These are phyloP conservation scores for Cinclus cinclus DNA, from an alignment of 2,113 vertebrate species.

Conservation along the genomic window DNA sequence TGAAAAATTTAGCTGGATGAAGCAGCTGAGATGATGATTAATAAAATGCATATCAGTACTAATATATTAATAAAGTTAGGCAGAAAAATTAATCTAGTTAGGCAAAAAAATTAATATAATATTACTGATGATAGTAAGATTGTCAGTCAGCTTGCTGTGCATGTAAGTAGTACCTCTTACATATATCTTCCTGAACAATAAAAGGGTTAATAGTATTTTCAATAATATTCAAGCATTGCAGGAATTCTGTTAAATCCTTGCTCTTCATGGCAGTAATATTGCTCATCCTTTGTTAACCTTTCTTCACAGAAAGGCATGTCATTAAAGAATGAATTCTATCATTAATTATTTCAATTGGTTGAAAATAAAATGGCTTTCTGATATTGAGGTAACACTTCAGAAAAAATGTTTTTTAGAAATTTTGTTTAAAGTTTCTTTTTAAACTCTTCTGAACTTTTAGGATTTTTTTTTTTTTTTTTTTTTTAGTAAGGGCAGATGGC, in stretches of 20 bases:
- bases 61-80: not conserved
- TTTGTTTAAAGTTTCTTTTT: not conserved
- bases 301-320: not conserved
- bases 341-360: not conserved
- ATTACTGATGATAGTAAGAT: not conserved
- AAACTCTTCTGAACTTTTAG: not conserved
- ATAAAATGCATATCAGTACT: not conserved
- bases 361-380: not conserved
- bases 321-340: not conserved
- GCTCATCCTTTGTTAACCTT: not conserved
- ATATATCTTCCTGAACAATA: not conserved
- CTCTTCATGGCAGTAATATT: not conserved
- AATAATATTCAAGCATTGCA: not conserved
- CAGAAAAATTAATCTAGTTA: not conserved
- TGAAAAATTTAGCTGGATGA: not conserved
- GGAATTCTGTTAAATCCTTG: not conserved
- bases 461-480: not conserved
- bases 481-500: not conserved
- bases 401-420: not conserved
- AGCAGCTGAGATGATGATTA: not conserved
- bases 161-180: not conserved
- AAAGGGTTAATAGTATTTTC: not conserved
- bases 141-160: not conserved
- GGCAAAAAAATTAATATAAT: not conserved
- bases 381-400: not conserved